phyloP scores from a whole-genome alignment of 2,113 vertebrate genomes.

The Ramphastos sulfuratus region DNA sequence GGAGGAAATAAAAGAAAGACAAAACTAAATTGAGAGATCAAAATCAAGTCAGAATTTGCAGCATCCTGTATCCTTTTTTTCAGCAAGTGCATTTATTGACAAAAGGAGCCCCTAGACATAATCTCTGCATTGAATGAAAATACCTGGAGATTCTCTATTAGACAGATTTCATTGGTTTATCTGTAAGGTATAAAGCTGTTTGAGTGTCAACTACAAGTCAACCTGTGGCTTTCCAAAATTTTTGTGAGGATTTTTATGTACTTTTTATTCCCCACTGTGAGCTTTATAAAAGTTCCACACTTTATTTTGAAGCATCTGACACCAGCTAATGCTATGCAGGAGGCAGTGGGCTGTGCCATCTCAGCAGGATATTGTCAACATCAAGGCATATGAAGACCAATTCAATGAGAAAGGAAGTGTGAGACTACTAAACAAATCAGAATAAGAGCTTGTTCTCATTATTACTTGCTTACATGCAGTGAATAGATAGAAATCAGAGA shows the following conservation, averaged over 20 bases:
- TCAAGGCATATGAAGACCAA: neutral
- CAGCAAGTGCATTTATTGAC: neutral
- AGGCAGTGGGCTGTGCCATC: neutral
- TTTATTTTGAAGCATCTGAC: neutral
- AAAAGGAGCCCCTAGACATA: neutral
- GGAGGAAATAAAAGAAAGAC: fast-evolving
- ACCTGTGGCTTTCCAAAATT: neutral
- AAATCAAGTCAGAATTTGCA: neutral
- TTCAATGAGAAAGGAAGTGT: neutral
- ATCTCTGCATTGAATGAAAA: neutral
- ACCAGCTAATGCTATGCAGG: neutral
- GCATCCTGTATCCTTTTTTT: neutral
- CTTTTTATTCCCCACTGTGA: neutral
- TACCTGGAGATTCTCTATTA: neutral
- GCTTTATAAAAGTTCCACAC: neutral
- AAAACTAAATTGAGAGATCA: neutral
- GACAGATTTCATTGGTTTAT: neutral
- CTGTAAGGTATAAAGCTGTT: neutral
- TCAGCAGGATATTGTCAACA: fast-evolving
- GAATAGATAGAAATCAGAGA: neutral
- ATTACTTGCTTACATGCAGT: neutral
- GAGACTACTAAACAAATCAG: neutral
- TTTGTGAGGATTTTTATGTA: neutral
- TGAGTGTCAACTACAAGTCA: neutral
- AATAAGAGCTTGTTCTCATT: neutral